Base-by-base conservation (phyloP, 1,140 invertebrate genomes). In the Archivesica marissinica region DNA sequence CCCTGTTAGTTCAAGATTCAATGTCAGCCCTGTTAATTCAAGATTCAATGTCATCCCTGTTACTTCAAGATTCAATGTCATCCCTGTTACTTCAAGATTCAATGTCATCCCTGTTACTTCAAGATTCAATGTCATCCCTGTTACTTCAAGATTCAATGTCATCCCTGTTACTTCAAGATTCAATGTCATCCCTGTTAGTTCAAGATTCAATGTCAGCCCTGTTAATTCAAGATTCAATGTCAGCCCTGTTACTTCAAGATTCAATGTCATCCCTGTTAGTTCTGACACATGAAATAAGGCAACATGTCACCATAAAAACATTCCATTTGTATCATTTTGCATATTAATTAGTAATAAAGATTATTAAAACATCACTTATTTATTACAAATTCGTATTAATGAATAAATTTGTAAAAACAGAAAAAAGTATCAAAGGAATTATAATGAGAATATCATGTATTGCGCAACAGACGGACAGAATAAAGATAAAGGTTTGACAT, bases 211-310 rank as follows among this genome's bases (percentile, higher is more conserved):
- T 72, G 68, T 72, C 68, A 72, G 20, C 39, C 25, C 25, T 25
- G 25, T 50, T 1, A 2, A 64, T 44, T 50, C 1, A 44, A 4
- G 44, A 72, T 72, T 72, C 20, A 41, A 50, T 72, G 68, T 72
- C 68, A 72, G 20, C 39, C 25, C 25, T 25, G 25, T 50, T 1
- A 2, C 33, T 44, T 50, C 1, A 44, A 4, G 44, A 72, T 72
- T 72, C 20, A 41, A 50, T 72, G 68, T 72, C 68, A 72, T 33
- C 39, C 25, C 25, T 25, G 25, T 50, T 1, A 2, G 38, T 44
- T 50, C 1, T 72, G 68, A 72, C 68, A 72, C 68, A 52, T 72
- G 68, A 72, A 72, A 72, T 72, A 50, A 72, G 50, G 25, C 68
- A 50, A 72, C 68, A 47, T 72, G 68, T 72, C 68, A 72, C 33